These are phyloP conservation scores for Limnephilus rhombicus DNA, from an alignment of 2,888 invertebrate species.

Conservation along the genomic window DNA sequence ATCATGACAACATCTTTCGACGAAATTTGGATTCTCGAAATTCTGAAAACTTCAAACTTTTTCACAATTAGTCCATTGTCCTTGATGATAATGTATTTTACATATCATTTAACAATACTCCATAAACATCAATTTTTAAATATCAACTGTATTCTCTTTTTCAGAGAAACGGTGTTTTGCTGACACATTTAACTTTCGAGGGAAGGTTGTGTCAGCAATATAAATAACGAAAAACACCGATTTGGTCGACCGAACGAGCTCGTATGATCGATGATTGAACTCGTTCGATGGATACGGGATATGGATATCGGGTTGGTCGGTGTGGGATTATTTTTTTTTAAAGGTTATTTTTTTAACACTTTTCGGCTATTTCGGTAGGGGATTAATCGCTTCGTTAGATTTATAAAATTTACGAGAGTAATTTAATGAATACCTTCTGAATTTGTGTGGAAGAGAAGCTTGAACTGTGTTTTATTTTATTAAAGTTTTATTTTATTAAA, in stretches of 20 bases:
- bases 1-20: too few species aligned
- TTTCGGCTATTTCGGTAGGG: background rate
- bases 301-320: background rate
- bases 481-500: too few species aligned
- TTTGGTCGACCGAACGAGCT: background rate
- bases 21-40: too few species aligned
- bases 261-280: background rate
- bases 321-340: background rate
- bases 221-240: background rate
- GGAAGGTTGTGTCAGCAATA: background rate
- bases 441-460: too few species aligned
- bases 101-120: background rate
- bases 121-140: background rate
- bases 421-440: too few species aligned
- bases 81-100: background rate
- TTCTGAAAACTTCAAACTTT: too few species aligned
- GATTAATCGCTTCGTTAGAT: background rate
- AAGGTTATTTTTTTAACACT: background rate
- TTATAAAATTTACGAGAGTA: background rate
- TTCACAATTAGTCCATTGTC: background rate
- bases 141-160: background rate
- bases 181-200: background rate
- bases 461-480: too few species aligned
- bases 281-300: background rate
- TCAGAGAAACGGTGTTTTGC: background rate